phyloP scores from a whole-genome alignment of 2,797 vertebrate genomes.

The Hapalemur alaotrensis region DNA sequence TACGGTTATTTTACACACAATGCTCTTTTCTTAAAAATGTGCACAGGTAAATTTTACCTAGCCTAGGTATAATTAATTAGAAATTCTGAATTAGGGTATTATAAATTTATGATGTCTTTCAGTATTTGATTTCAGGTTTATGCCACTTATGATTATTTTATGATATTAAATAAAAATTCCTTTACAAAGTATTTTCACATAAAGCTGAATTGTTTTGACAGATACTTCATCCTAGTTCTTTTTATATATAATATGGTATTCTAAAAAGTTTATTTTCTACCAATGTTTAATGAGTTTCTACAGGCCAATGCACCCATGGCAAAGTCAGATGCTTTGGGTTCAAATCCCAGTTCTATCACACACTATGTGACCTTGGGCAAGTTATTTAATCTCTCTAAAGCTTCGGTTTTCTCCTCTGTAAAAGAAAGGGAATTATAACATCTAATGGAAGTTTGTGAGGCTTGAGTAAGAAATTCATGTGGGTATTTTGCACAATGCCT shows the following conservation, averaged over 20 bases:
- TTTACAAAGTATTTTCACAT: not conserved
- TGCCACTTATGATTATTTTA: not conserved
- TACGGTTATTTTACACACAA: not conserved
- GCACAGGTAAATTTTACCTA: not conserved
- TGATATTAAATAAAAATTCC: constrained; percentile 3
- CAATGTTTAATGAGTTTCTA: not conserved
- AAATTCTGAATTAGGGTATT: constrained; percentile 7
- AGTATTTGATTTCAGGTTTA: not conserved
- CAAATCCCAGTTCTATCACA: not conserved
- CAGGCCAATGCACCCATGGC: not conserved
- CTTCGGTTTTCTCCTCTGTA: not conserved
- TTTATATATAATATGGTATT: not conserved
- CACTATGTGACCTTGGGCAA: not conserved
- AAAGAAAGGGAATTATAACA: not conserved
- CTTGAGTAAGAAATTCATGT: not conserved
- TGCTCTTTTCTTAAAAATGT: not conserved
- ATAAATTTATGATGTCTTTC: not conserved
- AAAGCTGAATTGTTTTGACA: not conserved
- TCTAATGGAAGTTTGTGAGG: not conserved
- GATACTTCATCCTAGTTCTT: not conserved
- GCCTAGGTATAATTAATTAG: not conserved
- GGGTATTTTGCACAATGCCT: not conserved
- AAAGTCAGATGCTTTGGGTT: not conserved
- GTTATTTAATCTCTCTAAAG: not conserved
- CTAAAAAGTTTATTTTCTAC: not conserved